Conservation (phyloP, 2,888 invertebrate species). For the Leucoma salicis region DNA sequence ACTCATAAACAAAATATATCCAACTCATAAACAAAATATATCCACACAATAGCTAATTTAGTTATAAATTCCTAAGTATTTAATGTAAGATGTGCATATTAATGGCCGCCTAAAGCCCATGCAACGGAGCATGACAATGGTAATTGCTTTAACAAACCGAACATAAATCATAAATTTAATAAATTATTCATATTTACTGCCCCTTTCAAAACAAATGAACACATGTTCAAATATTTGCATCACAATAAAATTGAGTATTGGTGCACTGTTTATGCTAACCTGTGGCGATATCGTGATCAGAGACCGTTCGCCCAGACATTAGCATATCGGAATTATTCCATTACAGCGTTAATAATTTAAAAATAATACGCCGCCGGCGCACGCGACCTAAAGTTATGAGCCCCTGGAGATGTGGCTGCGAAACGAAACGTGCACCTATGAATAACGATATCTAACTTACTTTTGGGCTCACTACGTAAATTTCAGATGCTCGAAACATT, state of each 20-base stretch:
- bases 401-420: slow-evolving; percentile 63
- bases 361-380: slow-evolving; percentile 69
- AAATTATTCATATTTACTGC: slow-evolving; percentile 25
- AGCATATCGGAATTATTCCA: slow-evolving; percentile 78
- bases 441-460: slow-evolving; percentile 25
- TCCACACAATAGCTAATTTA: too few species aligned
- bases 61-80: not conserved
- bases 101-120: slow-evolving; percentile 1
- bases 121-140: slow-evolving; percentile 2
- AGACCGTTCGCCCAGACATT: slow-evolving; percentile 65
- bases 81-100: slow-evolving; percentile 8
- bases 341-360: slow-evolving; percentile 77
- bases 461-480: slow-evolving; percentile 30
- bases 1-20: too few species aligned
- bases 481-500: slow-evolving; percentile 58
- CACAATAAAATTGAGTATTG: slow-evolving; percentile 21
- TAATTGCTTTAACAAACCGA: slow-evolving; percentile 3
- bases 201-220: slow-evolving; percentile 20
- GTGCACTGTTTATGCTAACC: slow-evolving; percentile 38
- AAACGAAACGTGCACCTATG: slow-evolving; percentile 24
- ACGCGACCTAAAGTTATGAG: slow-evolving; percentile 71
- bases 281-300: slow-evolving; percentile 59
- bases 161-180: slow-evolving; percentile 15
- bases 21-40: too few species aligned
- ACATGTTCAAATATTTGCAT: slow-evolving; percentile 26